A percentile compares a stretch with the other conserved stretches of the same genome.
phyloP scores from a whole-genome alignment of 2,113 vertebrate genomes.

The Oncorhynchus clarkii region DNA sequence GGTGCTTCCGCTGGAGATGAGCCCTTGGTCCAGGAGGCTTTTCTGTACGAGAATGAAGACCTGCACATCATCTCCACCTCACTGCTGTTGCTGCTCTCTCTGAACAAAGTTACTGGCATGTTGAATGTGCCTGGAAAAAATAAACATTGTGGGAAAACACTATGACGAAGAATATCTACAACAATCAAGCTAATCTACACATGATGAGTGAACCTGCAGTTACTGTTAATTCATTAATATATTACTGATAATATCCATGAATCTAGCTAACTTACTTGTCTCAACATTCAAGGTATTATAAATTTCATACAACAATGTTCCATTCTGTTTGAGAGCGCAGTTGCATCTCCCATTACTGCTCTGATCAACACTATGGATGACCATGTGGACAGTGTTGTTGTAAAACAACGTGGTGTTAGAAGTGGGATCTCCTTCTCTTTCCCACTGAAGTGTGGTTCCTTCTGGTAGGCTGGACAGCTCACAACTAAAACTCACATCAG shows the following conservation, averaged over 20 bases:
- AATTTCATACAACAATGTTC: neutral
- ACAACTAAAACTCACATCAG: slow-evolving; percentile 30
- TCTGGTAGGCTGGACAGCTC: slow-evolving; percentile 14
- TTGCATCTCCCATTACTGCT: neutral
- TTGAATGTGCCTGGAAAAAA: slow-evolving; percentile 1
- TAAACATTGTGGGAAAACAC: neutral
- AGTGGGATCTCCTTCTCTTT: neutral
- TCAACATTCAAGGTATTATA: neutral
- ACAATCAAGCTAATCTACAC: neutral
- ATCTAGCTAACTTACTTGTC: neutral
- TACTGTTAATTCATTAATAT: neutral
- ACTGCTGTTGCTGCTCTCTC: slow-evolving; percentile 23
- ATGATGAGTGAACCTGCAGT: neutral
- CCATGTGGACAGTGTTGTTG: slow-evolving; percentile 28
- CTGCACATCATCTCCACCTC: slow-evolving; percentile 19
- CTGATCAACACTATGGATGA: slow-evolving; percentile 24
- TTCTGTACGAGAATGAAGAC: fast-evolving
- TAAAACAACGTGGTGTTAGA: slow-evolving; percentile 29
- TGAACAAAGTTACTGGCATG: neutral
- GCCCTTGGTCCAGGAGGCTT: slow-evolving; percentile 10
- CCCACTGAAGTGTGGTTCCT: slow-evolving; percentile 27
- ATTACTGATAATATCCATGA: neutral
- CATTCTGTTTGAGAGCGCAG: neutral
- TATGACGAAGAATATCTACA: neutral
- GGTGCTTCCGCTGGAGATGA: neutral